Evolutionary conservation across 1,140 invertebrate species (phyloP).

Genomic region (Antheraea mylitta): DNA sequence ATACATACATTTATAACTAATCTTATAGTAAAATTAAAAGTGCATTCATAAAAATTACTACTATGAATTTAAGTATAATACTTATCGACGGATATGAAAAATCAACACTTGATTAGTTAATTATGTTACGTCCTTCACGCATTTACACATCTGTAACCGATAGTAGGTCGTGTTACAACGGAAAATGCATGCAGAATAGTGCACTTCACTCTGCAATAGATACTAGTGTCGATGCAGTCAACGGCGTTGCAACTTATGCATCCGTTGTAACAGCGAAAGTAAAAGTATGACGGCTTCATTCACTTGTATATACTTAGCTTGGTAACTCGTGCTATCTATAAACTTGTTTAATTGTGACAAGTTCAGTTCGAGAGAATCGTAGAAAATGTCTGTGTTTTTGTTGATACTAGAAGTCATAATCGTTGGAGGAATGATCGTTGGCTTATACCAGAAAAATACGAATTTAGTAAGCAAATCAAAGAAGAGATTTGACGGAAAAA

Average conservation of each 20-base stretch:
- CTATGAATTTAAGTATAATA: not conserved
- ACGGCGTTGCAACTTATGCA: not conserved
- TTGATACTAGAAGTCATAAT: conserved; percentile 31
- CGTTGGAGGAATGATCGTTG: conserved; percentile 31
- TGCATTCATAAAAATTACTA: not conserved
- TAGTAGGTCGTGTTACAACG: not conserved
- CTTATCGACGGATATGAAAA: not conserved
- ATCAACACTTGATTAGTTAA: not conserved
- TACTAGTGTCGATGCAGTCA: not conserved
- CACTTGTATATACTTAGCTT: not conserved
- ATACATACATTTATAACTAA: too few species aligned
- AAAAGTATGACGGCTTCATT: not conserved
- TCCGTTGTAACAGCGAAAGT: not conserved
- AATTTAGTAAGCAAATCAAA: conserved; percentile 50
- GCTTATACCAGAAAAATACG: conserved; percentile 54
- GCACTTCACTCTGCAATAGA: not conserved
- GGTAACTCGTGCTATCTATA: not conserved
- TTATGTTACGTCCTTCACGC: not conserved
- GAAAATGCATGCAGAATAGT: not conserved
- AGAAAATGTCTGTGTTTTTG: conserved; percentile 35
- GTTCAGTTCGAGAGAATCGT: not conserved
- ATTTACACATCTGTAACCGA: conserved; percentile 1
- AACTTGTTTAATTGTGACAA: not conserved
- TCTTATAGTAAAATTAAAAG: not conserved
- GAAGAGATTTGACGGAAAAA: conserved; percentile 47